phyloP scores from a whole-genome alignment of 2,113 vertebrate species.

The Arothron firmamentum region DNA sequence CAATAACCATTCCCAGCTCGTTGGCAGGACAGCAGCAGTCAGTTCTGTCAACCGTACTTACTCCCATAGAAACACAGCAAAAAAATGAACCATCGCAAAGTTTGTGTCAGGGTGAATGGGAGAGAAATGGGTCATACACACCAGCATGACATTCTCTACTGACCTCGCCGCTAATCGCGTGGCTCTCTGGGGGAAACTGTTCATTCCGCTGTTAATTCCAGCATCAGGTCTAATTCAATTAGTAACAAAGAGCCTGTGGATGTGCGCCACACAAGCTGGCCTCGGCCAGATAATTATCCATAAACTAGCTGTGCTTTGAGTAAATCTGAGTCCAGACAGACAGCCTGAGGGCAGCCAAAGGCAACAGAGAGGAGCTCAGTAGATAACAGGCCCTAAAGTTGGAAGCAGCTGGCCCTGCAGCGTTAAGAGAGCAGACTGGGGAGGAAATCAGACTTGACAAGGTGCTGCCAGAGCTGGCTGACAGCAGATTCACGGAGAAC shows the following conservation, averaged over 20 bases:
- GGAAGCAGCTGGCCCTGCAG: conserved; percentile 44
- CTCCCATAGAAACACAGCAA: conserved; percentile 33
- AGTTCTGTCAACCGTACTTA: conserved; percentile 19
- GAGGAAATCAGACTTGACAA: conserved; percentile 51
- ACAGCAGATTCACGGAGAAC: conserved; percentile 27
- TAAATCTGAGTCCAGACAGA: conserved; percentile 44
- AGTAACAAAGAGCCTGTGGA: conserved; percentile 55
- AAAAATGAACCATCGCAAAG: conserved; percentile 29
- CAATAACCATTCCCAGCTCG: conserved; percentile 6
- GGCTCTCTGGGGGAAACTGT: conserved; percentile 47
- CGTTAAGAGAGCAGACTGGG: conserved; percentile 10
- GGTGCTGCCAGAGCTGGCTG: conserved; percentile 40
- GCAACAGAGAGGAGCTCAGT: conserved; percentile 36
- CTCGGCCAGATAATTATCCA: conserved; percentile 59
- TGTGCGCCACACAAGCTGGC: conserved; percentile 51
- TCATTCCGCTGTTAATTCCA: conserved; percentile 56
- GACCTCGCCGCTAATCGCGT: conserved; percentile 40
- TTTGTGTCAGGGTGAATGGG: conserved; percentile 8
- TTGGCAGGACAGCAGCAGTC: conserved; percentile 3
- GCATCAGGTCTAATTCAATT: conserved; percentile 61
- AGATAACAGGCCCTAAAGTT: conserved; percentile 48
- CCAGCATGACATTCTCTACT: conserved; percentile 20
- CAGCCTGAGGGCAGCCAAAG: conserved; percentile 44
- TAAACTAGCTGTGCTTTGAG: conserved; percentile 48
- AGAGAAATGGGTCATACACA: conserved; percentile 9